Percentiles rank a stretch among this genome's conserved stretches.
Evolutionary conservation across 2,797 vertebrate species (phyloP).

Genomic region (Clarias fuscus): DNA sequence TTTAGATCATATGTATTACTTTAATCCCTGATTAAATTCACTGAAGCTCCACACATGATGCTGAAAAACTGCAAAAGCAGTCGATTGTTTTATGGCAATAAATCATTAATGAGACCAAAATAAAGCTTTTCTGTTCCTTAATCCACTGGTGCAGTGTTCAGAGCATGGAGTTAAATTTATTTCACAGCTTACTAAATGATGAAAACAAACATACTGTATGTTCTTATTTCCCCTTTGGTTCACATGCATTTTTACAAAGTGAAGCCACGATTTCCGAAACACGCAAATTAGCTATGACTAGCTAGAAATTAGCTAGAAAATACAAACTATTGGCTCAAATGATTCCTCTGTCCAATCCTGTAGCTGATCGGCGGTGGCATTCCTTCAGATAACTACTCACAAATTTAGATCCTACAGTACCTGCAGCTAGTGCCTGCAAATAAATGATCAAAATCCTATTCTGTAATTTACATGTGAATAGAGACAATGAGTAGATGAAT

Average conservation of each 20-base stretch:
- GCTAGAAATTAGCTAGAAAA: neutral
- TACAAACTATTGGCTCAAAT: neutral
- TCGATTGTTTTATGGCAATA: neutral
- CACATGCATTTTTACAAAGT: neutral
- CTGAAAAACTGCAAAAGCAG: neutral
- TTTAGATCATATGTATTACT: neutral
- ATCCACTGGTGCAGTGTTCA: neutral
- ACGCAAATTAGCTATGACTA: neutral
- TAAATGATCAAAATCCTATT: neutral
- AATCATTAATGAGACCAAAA: conserved; percentile 19
- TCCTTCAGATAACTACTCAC: neutral
- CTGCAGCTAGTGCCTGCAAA: neutral
- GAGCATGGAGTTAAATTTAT: neutral
- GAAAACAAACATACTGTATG: neutral
- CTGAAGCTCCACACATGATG: neutral
- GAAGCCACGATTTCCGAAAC: neutral
- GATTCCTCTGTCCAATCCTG: neutral
- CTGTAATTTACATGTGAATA: neutral
- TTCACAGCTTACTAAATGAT: neutral
- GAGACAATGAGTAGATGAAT: neutral
- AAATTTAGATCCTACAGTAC: neutral
- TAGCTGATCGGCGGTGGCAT: neutral
- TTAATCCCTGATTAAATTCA: neutral
- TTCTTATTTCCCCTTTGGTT: neutral
- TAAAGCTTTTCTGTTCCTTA: neutral